Conservation (phyloP, 2,797 vertebrate genomes). For the Pagetopsis macropterus region DNA sequence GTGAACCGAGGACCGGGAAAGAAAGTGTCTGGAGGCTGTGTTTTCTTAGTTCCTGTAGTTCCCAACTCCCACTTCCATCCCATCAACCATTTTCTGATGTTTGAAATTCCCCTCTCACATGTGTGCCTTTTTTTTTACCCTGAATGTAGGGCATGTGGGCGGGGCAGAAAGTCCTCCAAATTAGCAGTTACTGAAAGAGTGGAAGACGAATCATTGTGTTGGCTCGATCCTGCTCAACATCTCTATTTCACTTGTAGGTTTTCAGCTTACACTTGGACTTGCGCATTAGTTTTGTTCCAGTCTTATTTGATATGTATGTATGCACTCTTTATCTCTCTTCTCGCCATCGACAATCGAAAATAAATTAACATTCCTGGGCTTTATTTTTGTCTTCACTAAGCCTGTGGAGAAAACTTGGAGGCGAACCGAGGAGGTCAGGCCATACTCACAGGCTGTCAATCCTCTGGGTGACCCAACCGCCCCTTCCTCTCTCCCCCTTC, state of each 20-base stretch:
- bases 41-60: slow-evolving; percentile 68
- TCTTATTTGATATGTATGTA: slow-evolving; percentile 85
- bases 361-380: slow-evolving; percentile 88
- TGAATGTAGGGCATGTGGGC: slow-evolving; percentile 69
- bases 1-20: slow-evolving; percentile 56
- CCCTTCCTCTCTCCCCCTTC: slow-evolving; percentile 75
- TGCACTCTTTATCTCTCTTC: slow-evolving; percentile 79
- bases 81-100: slow-evolving; percentile 71
- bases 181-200: slow-evolving; percentile 72
- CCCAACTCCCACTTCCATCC: slow-evolving; percentile 53
- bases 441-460: slow-evolving; percentile 85
- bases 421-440: slow-evolving; percentile 83
- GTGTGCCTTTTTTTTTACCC: slow-evolving; percentile 52
- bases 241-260: slow-evolving; percentile 73
- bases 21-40: slow-evolving; percentile 59
- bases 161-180: slow-evolving; percentile 70
- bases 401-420: slow-evolving; percentile 81
- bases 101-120: slow-evolving; percentile 68
- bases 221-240: slow-evolving; percentile 56
- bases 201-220: slow-evolving; percentile 71
- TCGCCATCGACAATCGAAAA: slow-evolving; percentile 83
- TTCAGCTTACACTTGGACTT: slow-evolving; percentile 73
- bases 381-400: slow-evolving; percentile 83
- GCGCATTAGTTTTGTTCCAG: slow-evolving; percentile 75
- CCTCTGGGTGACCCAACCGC: slow-evolving; percentile 76